phyloP scores from a whole-genome alignment of 30 jellyfish, hydroid and myxozoan species.

The Rhopilema esculentum region DNA sequence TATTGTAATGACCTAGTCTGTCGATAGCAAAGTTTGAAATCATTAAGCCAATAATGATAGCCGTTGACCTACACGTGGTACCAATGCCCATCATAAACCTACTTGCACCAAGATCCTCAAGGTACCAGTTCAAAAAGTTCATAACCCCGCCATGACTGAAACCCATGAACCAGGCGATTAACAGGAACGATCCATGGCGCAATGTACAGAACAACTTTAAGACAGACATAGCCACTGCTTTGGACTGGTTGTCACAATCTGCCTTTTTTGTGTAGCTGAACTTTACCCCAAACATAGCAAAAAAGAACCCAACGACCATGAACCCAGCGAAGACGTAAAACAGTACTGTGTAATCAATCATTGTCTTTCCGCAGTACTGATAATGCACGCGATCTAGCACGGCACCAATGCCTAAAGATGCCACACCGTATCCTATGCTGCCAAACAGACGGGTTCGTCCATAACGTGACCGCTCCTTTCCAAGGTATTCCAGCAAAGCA shows the following conservation, averaged over 20 bases:
- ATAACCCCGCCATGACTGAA: constrained; percentile 98
- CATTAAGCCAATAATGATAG: constrained; percentile 83
- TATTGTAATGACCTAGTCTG: constrained; percentile 79
- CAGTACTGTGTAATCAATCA: constrained; percentile 81
- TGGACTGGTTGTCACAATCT: background rate
- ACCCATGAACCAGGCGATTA: constrained; percentile 96
- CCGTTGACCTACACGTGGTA: constrained; percentile 83
- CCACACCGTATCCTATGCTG: constrained; percentile 98
- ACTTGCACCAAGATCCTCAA: constrained; percentile 98
- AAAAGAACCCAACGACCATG: constrained; percentile 89
- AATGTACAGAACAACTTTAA: constrained; percentile 59
- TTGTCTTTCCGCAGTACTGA: constrained; percentile 81
- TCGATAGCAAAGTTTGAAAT: constrained; percentile 76
- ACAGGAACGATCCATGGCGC: constrained; percentile 82
- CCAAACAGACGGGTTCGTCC: constrained; percentile 98
- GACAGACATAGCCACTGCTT: constrained; percentile 60
- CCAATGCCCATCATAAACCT: constrained; percentile 99
- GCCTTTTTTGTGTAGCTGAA: constrained; percentile 63
- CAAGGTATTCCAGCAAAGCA: constrained; percentile 92
- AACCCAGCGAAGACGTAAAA: constrained; percentile 89
- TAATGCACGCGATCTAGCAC: constrained; percentile 81
- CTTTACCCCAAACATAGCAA: constrained; percentile 78
- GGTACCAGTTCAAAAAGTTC: constrained; percentile 98
- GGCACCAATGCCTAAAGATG: constrained; percentile 97
- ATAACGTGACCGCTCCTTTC: constrained; percentile 83